Base-by-base conservation (phyloP, 2,797 vertebrate species). In the Trichosurus vulpecula region DNA sequence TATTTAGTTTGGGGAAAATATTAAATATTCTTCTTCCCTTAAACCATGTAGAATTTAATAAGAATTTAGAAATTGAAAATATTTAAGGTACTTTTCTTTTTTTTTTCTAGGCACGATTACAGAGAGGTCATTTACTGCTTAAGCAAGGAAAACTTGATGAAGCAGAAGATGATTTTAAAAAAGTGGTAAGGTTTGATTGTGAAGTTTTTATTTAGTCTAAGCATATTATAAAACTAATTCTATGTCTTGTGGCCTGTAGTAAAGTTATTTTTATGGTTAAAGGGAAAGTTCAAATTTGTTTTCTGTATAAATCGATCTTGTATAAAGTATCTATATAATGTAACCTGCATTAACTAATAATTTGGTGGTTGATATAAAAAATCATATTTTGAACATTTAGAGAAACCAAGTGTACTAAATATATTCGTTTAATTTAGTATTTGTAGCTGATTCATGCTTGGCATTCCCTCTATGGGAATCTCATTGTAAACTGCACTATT, bases 81-180 rank as follows among this genome's bases (percentile, higher is more conserved):
- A 74, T 31, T 96, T 54, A 94, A 47, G 4, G 61, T 35, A 53
- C 11, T 94, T 12, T 57, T n/a, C 30, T 94, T 10, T 31, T 1
- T 31, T 1, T 96, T 90, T 74, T 94, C 96, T 97, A 99, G 99
- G 99, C 99, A 89, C 99, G 99, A 91, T 99, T 99, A 96, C 99
- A 99, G 98, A 99, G 99, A 98, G 99, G 99, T 96, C 99, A 99
- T 29, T 98, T 99, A 19, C 97, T 99, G 52, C 98, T 99, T 95
- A 99, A 99, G 97, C 99, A 99, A 96, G 99, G 99, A 52, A 99
- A 98, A 96, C 99, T 99, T 1, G 99, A 99, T 97, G 99, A 99
- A 98, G 99, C 99, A 13, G 99, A 99, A 98, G 99, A 99, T 55
- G 99, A 99, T 98, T 99, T 99, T 74, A 99, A 99, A 98, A 99